Evolutionary conservation across 2,888 invertebrate genomes (phyloP), one percentile per base, ranked within the genome.

Genomic region (Mycalesis mineus): DNA sequence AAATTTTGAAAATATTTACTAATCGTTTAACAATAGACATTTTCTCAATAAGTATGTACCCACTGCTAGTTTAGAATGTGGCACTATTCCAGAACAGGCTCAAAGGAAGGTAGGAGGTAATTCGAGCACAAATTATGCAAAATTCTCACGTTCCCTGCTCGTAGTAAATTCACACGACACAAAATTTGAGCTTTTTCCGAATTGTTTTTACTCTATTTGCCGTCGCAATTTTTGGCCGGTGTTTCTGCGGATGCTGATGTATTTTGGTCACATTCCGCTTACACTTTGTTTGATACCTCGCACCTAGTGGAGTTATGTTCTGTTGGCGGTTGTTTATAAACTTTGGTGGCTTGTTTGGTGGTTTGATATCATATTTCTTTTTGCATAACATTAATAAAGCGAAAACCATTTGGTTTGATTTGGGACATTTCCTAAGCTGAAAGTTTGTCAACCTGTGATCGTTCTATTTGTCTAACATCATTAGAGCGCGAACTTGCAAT

Each of bases 51-150:
- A 33, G 15, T 33, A 47, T 15, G 15, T 31, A 47, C n/a, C n/a
- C n/a, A n/a, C 31, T n/a, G 6, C 14, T 29, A 39, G 39, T n/a
- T 52, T 49, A 49, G 48, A 49, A 39, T 13, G 41, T 63, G 61
- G 63, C 65, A 65, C 52, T 33, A 15, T 47, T 58, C 63, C 65
- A 65, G 63, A 44, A 47, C 54, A 55, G 49, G 37, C 40, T 61
- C 59, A 59, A 63, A 65, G 55, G 33, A 44, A 56, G 56, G 56
- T 60, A 59, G 33, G 40, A 56, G 56, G 56, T 60, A 59, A 61
- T 60, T 61, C 49, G 40, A 51, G 44, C 40, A 37, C 57, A 42
- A 59, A 63, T 60, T 60, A 57, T 58, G 55, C 61, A 50, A 63
- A 61, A 55, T 50, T 56, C 50, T 60, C 59, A 62, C 61, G 59